Base-by-base conservation (phyloP, 2,888 invertebrate species). In the Stegana nigrithorax region DNA sequence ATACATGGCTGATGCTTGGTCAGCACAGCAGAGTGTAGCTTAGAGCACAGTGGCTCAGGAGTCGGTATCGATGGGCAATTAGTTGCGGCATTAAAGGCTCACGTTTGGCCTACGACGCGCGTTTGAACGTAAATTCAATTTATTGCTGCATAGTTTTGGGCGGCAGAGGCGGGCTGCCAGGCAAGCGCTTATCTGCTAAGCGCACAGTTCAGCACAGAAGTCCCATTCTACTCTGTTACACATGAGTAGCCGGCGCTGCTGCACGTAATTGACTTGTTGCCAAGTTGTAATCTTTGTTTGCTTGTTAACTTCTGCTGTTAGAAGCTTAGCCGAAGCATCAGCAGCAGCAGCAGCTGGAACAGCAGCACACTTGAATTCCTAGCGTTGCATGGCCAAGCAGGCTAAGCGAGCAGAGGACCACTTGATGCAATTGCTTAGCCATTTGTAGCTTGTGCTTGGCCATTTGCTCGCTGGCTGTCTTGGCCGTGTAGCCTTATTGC, bases 281-380 rank as follows among this genome's bases (percentile, higher is more conserved):
- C 76, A 77, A 77, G 80, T n/a, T n/a, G n/a, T 78, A 80, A 78
- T 76, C 80, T 53, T 25, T 57, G 73, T 80, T n/a, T 80, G 76
- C 76, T 80, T 70, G 75, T 75, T 76, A 76, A 76, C 80, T 76
- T 78, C 76, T 75, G 80, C 80, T 80, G 78, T 80, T 73, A 75
- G 78, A 80, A 76, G 75, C 80, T 76, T 76, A 76, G 78, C 80
- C 70, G 75, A 73, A 80, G 73, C 80, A n/a, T 80, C 71, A 70
- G 69, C 78, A 17, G 32, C 21, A 53, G 17, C 14, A 51, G 14
- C 7, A 8, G 51, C 8, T 51, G 17, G 17, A 51, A 51, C 1
- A 14, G n/a, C 25, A 47, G 21, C 4, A 47, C 25, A 47, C 36
- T 27, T 27, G 19, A n/a, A 27, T 50, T 55, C 26, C 29, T 29